Conservation (phyloP, 2,888 invertebrate genomes). For the Eupithecia inturbata region DNA sequence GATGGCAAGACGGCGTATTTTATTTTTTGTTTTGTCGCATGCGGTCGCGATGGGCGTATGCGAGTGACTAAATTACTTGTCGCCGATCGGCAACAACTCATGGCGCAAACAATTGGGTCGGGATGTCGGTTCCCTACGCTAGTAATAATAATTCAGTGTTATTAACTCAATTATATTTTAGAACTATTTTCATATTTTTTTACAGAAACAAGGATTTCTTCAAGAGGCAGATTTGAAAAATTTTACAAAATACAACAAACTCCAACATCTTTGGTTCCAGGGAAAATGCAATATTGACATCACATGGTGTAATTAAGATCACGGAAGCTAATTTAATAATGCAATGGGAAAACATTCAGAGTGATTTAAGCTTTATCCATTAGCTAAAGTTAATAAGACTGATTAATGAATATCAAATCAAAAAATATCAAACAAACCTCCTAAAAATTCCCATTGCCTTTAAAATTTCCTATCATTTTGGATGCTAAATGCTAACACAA, state of each 20-base stretch:
- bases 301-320: constrained; percentile 87
- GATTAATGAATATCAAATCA: background rate
- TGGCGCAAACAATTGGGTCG: no score
- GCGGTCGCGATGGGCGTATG: no score
- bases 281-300: constrained; percentile 93
- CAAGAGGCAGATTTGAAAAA: constrained; percentile 71
- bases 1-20: no score
- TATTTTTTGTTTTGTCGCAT: no score
- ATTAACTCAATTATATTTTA: background rate
- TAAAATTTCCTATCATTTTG: background rate
- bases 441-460: background rate
- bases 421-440: background rate
- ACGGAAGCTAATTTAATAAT: background rate
- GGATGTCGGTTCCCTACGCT: no score
- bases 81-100: no score
- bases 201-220: constrained; percentile 58
- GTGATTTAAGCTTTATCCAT: background rate
- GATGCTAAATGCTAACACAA: constrained; percentile 2
- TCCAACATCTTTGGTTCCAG: constrained; percentile 93
- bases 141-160: no score
- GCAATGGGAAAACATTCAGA: background rate
- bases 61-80: no score
- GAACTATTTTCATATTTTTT: constrained; percentile 32
- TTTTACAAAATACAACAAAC: constrained; percentile 87
- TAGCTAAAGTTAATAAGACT: background rate